A percentile compares a stretch with the other conserved stretches of the same genome.
These are phyloP conservation scores for Holcopasites calliopsidis DNA, from an alignment of 1,140 invertebrate genomes.

Conservation along the genomic window DNA sequence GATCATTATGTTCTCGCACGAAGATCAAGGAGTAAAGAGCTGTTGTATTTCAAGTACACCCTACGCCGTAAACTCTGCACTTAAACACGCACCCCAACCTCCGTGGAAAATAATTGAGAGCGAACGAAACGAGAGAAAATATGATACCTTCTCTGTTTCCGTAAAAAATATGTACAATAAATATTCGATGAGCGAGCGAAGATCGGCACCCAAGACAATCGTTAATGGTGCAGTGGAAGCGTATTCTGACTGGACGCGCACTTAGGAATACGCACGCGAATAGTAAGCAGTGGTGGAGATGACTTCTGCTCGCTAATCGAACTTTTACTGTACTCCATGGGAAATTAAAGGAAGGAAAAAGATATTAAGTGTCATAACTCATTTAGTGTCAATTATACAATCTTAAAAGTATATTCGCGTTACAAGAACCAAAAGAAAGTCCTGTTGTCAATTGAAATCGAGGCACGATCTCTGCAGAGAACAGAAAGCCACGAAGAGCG, in stretches of 20 bases:
- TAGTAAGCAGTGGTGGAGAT: too few relatives aligned
- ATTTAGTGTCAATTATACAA: too few relatives aligned
- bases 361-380: too few relatives aligned
- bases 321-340: too few relatives aligned
- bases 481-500: neutral
- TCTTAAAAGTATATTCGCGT: neutral
- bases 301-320: too few relatives aligned
- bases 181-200: too few relatives aligned
- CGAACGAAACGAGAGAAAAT: neutral
- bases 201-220: too few relatives aligned
- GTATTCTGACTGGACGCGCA: too few relatives aligned
- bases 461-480: neutral
- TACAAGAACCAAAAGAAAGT: neutral
- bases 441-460: neutral
- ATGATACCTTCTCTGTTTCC: neutral
- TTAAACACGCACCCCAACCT: neutral
- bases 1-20: constrained; percentile 9
- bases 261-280: too few relatives aligned
- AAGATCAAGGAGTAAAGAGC: neutral
- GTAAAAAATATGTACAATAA: neutral
- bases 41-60: neutral
- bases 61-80: neutral
- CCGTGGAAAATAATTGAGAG: neutral
- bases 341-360: too few relatives aligned
- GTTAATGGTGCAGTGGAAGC: too few relatives aligned